These are phyloP conservation scores for Lamprologus callipterus DNA, from an alignment of 2,113 vertebrate species.

Conservation along the genomic window DNA sequence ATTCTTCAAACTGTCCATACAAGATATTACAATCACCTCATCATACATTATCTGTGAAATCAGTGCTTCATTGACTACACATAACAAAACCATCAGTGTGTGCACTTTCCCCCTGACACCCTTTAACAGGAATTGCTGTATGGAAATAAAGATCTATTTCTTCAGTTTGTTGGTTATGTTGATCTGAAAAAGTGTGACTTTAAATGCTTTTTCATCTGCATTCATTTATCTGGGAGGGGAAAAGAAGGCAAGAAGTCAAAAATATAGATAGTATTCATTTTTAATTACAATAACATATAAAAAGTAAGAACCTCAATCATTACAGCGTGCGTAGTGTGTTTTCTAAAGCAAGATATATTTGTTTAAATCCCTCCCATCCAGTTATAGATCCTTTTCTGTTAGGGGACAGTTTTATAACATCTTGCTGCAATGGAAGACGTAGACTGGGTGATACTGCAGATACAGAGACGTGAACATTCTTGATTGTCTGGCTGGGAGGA, in stretches of 20 bases:
- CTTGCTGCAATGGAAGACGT: slow-evolving; percentile 37
- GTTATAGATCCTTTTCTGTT: background rate
- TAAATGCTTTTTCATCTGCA: background rate
- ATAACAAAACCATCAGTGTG: background rate
- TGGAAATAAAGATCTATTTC: slow-evolving; percentile 69
- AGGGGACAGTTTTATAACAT: slow-evolving; percentile 4
- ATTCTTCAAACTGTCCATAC: background rate
- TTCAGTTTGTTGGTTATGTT: background rate
- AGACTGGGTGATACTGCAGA: slow-evolving; percentile 5
- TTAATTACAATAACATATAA: slow-evolving; percentile 73
- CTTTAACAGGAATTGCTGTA: slow-evolving; percentile 38
- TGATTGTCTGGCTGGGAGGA: slow-evolving; percentile 63
- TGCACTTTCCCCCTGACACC: background rate
- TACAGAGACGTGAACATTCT: slow-evolving; percentile 21
- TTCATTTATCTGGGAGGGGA: background rate
- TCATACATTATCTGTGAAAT: background rate
- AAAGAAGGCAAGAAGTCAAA: background rate
- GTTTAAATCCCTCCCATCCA: background rate
- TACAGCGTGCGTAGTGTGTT: slow-evolving; percentile 50
- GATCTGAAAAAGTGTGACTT: background rate
- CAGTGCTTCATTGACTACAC: background rate
- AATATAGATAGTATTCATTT: slow-evolving; percentile 35
- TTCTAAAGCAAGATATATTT: slow-evolving; percentile 35
- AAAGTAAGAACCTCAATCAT: slow-evolving; percentile 64
- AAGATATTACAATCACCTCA: background rate